A percentile compares a stretch with the other conserved stretches of the same genome.
Conservation (phyloP, 2,888 invertebrate species). For the Trimorus sp. region DNA sequence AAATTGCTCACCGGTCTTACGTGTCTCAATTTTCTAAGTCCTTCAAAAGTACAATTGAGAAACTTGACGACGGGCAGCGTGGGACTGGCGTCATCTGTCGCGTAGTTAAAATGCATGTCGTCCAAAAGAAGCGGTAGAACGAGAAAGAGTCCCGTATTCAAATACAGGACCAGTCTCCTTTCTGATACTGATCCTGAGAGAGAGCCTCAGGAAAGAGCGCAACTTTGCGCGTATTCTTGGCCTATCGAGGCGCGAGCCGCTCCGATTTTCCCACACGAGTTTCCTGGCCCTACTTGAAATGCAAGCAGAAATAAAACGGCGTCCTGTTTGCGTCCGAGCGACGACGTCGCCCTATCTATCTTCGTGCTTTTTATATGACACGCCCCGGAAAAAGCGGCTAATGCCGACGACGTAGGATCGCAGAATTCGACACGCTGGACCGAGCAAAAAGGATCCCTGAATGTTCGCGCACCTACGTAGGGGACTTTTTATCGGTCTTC, state of each 20-base stretch:
- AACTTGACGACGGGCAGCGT: constrained; percentile 80
- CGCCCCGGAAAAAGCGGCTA: constrained; percentile 29
- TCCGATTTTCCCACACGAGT: constrained; percentile 78
- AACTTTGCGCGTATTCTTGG: constrained; percentile 79
- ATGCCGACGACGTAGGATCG: constrained; percentile 26
- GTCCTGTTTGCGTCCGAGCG: constrained; percentile 52
- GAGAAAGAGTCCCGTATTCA: constrained; percentile 79
- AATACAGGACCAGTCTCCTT: constrained; percentile 81
- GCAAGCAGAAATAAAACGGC: constrained; percentile 53
- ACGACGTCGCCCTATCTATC: constrained; percentile 41
- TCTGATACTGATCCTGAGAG: constrained; percentile 77
- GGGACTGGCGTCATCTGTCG: constrained; percentile 80
- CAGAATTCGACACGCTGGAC: constrained; percentile 56
- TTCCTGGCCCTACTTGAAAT: constrained; percentile 62
- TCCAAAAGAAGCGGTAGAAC: constrained; percentile 69
- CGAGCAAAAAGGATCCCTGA: constrained; percentile 40
- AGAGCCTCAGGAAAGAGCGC: constrained; percentile 74
- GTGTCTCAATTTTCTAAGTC: constrained; percentile 12
- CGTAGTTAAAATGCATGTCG: constrained; percentile 82
- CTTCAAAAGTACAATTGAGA: constrained; percentile 75
- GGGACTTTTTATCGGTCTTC: constrained; percentile 38
- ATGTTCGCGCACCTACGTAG: constrained; percentile 27
- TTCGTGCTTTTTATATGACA: constrained; percentile 36
- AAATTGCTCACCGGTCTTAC: not conserved
- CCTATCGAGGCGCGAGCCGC: constrained; percentile 66